Evolutionary conservation across 1,140 invertebrate species (phyloP).

Genomic region (Listronotus oregonensis): DNA sequence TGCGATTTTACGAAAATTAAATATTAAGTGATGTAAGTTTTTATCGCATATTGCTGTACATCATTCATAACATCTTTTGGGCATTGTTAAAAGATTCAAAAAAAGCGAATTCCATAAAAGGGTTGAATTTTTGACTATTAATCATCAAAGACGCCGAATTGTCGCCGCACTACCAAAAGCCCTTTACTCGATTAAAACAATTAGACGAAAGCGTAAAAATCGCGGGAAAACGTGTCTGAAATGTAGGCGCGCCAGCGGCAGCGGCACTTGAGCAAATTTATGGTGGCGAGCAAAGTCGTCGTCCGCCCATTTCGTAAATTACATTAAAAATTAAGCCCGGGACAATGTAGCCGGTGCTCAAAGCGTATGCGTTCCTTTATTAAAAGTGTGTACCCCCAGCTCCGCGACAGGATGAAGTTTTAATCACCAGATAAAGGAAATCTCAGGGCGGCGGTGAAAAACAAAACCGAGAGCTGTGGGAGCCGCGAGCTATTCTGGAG

Average conservation of each 20-base stretch:
- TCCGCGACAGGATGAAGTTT: slow-evolving; percentile 53
- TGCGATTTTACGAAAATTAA: too few relatives aligned
- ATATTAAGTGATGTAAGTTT: too few relatives aligned
- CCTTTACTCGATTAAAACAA: slow-evolving; percentile 45
- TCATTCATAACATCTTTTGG: too few relatives aligned
- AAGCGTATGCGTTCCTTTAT: slow-evolving; percentile 52
- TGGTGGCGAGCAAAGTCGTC: slow-evolving; percentile 41
- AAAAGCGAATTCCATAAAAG: slow-evolving; percentile 3
- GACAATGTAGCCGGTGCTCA: slow-evolving; percentile 42
- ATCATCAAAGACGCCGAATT: slow-evolving; percentile 31
- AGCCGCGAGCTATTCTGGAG: slow-evolving; percentile 42
- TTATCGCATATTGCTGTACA: too few relatives aligned
- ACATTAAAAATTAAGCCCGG: slow-evolving; percentile 53
- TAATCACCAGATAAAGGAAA: slow-evolving; percentile 54
- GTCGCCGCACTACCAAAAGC: slow-evolving; percentile 21
- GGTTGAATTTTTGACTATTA: slow-evolving; percentile 20
- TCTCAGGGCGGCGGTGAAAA: slow-evolving; percentile 52
- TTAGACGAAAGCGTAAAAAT: slow-evolving; percentile 40
- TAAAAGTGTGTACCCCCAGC: slow-evolving; percentile 51
- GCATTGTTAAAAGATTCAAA: background rate
- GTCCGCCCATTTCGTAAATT: slow-evolving; percentile 51
- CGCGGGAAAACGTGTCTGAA: slow-evolving; percentile 37
- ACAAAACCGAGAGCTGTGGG: slow-evolving; percentile 48
- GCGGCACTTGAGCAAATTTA: slow-evolving; percentile 41
- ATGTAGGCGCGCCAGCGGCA: slow-evolving; percentile 26